Conservation (phyloP, 2,888 invertebrate species). For the Melitaea athalia region DNA sequence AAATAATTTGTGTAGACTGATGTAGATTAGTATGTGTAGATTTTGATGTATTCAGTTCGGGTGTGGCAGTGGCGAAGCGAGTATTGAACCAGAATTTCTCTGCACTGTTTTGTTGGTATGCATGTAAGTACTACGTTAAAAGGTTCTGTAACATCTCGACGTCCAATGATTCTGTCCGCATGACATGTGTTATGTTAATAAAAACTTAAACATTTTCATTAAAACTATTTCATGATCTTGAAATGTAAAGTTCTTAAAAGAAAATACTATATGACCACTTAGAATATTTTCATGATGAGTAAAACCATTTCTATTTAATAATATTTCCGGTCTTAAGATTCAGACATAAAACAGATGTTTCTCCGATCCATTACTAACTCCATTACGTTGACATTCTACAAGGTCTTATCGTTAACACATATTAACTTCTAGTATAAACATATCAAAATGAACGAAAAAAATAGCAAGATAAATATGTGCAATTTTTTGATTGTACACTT, state of each 20-base stretch:
- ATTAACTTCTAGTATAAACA: too few relatives aligned
- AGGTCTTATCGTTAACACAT: not conserved
- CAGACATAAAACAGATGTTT: conserved; percentile 6
- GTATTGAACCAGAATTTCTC: too few relatives aligned
- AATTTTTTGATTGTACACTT: not conserved
- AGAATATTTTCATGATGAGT: not conserved
- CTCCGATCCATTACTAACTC: not conserved
- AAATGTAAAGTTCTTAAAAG: not conserved
- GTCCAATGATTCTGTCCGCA: too few relatives aligned
- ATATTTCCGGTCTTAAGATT: conserved; percentile 2
- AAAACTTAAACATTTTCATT: too few relatives aligned
- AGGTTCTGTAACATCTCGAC: too few relatives aligned
- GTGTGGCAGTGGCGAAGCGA: too few relatives aligned
- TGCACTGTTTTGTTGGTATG: too few relatives aligned
- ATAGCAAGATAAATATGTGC: not conserved
- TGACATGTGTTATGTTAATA: too few relatives aligned
- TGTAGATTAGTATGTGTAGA: too few relatives aligned
- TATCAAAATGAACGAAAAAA: not conserved
- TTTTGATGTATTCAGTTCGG: too few relatives aligned
- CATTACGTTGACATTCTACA: conserved; percentile 5
- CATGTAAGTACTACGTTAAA: too few relatives aligned
- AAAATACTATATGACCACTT: not conserved
- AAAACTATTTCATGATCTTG: not conserved
- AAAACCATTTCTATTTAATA: conserved; percentile 7
- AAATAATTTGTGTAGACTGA: too few relatives aligned